phyloP scores from a whole-genome alignment of 1,140 invertebrate species.

The Drosophila rhopaloa region DNA sequence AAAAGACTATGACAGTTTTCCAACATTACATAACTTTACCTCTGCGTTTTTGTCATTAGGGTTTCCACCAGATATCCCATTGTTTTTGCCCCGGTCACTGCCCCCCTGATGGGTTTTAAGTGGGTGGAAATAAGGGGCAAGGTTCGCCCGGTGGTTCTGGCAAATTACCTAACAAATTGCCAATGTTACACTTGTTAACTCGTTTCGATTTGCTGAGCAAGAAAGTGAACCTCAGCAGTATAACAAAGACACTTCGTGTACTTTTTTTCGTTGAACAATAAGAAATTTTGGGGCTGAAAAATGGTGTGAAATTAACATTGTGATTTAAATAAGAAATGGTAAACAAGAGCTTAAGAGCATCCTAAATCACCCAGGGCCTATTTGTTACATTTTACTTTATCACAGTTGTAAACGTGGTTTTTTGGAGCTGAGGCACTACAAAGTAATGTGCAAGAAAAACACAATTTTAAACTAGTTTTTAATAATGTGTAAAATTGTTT shows the following conservation, averaged over 20 bases:
- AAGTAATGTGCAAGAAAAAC: too few relatives aligned
- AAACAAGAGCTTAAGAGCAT: background rate
- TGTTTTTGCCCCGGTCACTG: conserved; percentile 50
- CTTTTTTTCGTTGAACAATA: conserved; percentile 20
- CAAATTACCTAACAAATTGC: conserved; percentile 73
- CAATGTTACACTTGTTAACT: conserved; percentile 78
- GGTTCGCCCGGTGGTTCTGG: conserved; percentile 51
- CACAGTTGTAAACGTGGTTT: too few relatives aligned
- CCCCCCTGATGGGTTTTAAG: conserved; percentile 27
- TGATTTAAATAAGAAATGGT: conserved; percentile 1
- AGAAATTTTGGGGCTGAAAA: background rate
- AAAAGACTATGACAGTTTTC: conserved; percentile 62
- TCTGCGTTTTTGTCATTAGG: conserved; percentile 24
- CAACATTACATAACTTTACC: conserved; percentile 53
- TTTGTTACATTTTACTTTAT: too few relatives aligned
- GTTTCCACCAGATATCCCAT: conserved; percentile 13
- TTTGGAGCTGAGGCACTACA: too few relatives aligned
- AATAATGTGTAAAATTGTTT: too few relatives aligned
- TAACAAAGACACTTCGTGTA: conserved; percentile 31
- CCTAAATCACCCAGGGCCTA: too few relatives aligned
- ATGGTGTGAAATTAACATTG: conserved; percentile 38
- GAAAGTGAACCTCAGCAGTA: conserved; percentile 35
- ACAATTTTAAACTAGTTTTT: too few relatives aligned
- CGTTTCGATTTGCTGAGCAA: conserved; percentile 67
- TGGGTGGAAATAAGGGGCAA: conserved; percentile 13